phyloP scores from a whole-genome alignment of 2,113 vertebrate genomes.

The Falcunculus frontatus region DNA sequence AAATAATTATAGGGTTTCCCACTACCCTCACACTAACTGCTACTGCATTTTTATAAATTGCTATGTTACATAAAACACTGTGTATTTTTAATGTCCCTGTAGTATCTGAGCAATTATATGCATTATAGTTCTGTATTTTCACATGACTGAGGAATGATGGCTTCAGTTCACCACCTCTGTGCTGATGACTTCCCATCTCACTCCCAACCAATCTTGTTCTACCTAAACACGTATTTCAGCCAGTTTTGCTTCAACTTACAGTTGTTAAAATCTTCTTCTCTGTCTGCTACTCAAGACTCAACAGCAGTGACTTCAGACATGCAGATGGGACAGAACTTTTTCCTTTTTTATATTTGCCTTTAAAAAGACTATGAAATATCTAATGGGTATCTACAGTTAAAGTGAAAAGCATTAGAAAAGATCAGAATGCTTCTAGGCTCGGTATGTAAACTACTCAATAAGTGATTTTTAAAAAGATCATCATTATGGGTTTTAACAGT shows the following conservation, averaged over 20 bases:
- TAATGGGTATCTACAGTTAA: not conserved
- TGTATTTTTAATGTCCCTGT: constrained; percentile 31
- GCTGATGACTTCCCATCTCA: constrained; percentile 15
- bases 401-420: not conserved
- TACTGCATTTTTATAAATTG: constrained; percentile 26
- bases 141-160: constrained; percentile 26
- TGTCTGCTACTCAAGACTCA: not conserved
- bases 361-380: not conserved
- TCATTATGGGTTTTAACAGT: not conserved
- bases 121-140: constrained; percentile 26
- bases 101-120: constrained; percentile 27
- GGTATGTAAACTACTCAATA: not conserved
- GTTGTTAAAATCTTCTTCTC: not conserved
- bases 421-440: not conserved
- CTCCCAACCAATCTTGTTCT: not conserved
- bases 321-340: not conserved
- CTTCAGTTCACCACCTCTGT: constrained; percentile 54
- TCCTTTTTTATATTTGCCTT: not conserved
- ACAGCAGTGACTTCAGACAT: not conserved
- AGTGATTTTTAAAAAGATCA: not conserved
- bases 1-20: constrained; percentile 42
- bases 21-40: not conserved
- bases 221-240: constrained; percentile 23
- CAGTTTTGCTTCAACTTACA: constrained; percentile 16
- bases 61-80: constrained; percentile 21